Evolutionary conservation across 1,140 invertebrate genomes (phyloP).

Genomic region (Capitella teleta): DNA sequence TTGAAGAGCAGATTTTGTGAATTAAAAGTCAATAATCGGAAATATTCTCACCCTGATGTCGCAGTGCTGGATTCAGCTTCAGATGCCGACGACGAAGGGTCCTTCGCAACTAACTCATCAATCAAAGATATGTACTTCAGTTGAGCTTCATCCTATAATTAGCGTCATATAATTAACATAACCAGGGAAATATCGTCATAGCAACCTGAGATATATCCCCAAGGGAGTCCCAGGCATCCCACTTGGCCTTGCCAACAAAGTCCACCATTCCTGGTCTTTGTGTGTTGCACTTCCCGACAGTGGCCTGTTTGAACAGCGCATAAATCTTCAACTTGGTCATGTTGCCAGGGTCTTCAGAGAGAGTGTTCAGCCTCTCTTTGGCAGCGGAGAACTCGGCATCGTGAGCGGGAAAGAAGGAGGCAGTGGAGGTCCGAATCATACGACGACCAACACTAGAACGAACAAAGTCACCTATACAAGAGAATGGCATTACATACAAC

Average conservation of each 20-base stretch:
- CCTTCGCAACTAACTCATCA: conserved; percentile 24
- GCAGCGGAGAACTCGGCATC: conserved; percentile 42
- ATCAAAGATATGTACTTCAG: conserved; percentile 32
- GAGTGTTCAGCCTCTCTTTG: conserved; percentile 35
- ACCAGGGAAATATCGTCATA: background rate
- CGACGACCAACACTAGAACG: background rate
- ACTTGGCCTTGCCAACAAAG: conserved; percentile 52
- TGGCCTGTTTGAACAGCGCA: conserved; percentile 52
- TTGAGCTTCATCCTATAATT: conserved; percentile 37
- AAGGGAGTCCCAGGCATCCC: conserved; percentile 51
- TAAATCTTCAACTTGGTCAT: conserved; percentile 50
- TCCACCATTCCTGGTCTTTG: conserved; percentile 52
- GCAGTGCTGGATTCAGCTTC: too few species aligned
- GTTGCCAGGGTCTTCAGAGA: conserved; percentile 47
- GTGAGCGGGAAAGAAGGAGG: background rate
- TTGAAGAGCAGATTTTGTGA: too few species aligned
- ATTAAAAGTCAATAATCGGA: too few species aligned
- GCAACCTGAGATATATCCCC: conserved; percentile 41
- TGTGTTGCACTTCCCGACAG: conserved; percentile 45
- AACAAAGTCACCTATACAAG: too few species aligned
- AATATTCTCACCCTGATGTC: too few species aligned
- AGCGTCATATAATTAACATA: background rate
- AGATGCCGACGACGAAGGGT: conserved; percentile 1
- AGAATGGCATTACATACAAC: too few species aligned
- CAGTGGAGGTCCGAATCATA: background rate